Base-by-base conservation (phyloP, 2,888 invertebrate species). In the Leptogaster cylindrica region DNA sequence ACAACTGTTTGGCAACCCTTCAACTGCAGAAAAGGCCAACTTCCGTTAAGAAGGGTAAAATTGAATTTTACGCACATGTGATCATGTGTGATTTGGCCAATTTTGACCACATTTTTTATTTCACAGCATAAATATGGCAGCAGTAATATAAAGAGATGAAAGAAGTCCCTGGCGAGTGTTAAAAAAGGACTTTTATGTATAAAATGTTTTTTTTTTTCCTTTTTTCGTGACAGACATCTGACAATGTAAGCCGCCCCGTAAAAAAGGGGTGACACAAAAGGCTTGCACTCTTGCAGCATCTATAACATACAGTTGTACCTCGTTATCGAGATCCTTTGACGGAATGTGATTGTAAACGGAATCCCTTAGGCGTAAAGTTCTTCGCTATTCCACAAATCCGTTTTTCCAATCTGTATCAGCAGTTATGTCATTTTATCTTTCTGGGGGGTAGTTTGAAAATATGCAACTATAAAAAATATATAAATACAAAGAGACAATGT, bases 11-110 rank as follows among this genome's bases (percentile, higher is more conserved):
- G n/a, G n/a, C 16, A 58, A 58, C 58, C 58, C 58, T 58, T 58
- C 58, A 58, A 14, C 23, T n/a, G 20, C 58, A 36, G 58, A 58
- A 58, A 20, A 36, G 58, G 39, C 14, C 39, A 20, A 12, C 25
- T 41, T 41, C 58, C 36, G 58, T 25, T 39, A 64, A 64, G 31
- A 48, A 64, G 71, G 70, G 71, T 72, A 64, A 64, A 78, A 78
- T 78, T 77, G 75, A 78, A 78, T 78, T 78, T 78, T 76, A 78
- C 78, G 78, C 78, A 78, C 77, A 78, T 78, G 78, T 77, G 78
- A 74, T 75, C 75, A 77, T 76, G 76, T 78, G 77, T 64, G 78
- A 77, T 78, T 64, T 77, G 74, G 76, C 77, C 76, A 78, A 77
- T 78, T 76, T 75, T 75, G 64, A 64, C 64, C 64, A 64, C 64